These are phyloP conservation scores for Syngnathoides biaculeatus DNA, from an alignment of 2,113 vertebrate genomes.

Conservation along the genomic window DNA sequence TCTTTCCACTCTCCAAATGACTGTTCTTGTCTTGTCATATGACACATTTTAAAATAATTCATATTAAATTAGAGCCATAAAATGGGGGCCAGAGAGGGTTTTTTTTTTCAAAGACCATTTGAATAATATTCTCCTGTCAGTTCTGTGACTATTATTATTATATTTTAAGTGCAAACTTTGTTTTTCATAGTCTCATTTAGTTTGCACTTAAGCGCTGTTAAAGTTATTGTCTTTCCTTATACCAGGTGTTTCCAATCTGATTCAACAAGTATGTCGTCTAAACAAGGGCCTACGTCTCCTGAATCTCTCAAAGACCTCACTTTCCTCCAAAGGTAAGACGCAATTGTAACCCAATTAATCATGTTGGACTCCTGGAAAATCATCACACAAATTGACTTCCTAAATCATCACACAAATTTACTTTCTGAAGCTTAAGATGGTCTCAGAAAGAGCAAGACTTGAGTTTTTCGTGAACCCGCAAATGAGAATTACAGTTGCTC, in stretches of 20 bases:
- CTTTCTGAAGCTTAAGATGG: not conserved
- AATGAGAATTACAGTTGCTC: not conserved
- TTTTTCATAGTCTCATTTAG: not conserved
- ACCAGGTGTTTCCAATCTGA: constrained; percentile 82
- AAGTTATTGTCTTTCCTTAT: not conserved
- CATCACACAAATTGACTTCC: not conserved
- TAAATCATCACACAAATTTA: not conserved
- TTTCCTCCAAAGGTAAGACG: constrained; percentile 81
- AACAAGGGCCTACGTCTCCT: constrained; percentile 84
- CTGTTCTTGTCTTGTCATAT: too few species aligned
- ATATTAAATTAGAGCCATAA: too few species aligned
- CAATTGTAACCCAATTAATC: not conserved
- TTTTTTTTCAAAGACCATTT: too few species aligned
- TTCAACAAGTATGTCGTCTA: constrained; percentile 85
- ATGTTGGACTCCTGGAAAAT: not conserved
- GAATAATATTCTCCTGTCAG: too few species aligned
- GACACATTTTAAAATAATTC: too few species aligned
- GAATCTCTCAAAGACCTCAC: constrained; percentile 84
- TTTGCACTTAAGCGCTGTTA: not conserved
- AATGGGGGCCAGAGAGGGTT: too few species aligned
- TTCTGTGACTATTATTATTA: too few species aligned
- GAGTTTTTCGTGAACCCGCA: not conserved
- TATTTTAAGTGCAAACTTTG: too few species aligned
- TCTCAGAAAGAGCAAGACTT: not conserved
- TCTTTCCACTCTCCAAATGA: too few species aligned